phyloP scores from a whole-genome alignment of 2,797 vertebrate species.

The Apodemus agrarius region DNA sequence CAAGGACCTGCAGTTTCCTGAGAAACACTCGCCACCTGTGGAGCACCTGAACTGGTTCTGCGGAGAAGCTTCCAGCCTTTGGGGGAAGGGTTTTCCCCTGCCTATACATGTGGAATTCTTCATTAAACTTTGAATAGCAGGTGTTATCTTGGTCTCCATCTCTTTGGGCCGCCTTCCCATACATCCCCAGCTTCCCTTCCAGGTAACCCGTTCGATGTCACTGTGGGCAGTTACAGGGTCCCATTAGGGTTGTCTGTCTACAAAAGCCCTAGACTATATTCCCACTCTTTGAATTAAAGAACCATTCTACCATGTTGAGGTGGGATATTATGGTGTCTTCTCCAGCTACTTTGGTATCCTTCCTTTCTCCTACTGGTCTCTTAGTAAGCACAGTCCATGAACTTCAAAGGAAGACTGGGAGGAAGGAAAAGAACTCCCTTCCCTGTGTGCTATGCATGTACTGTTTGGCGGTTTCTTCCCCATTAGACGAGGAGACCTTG shows the following conservation, averaged over 20 bases:
- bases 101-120: too few species aligned
- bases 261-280: neutral
- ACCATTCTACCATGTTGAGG: neutral
- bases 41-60: too few species aligned
- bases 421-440: conserved; percentile 9
- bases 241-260: neutral
- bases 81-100: too few species aligned
- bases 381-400: conserved; percentile 13
- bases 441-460: neutral
- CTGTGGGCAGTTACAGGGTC: too few species aligned
- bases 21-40: too few species aligned
- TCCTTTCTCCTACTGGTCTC: neutral
- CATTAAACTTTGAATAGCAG: too few species aligned
- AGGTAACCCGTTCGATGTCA: too few species aligned
- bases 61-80: too few species aligned
- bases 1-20: too few species aligned
- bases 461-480: conserved; percentile 76
- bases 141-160: too few species aligned
- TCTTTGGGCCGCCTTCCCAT: too few species aligned
- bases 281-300: neutral
- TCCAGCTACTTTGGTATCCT: neutral
- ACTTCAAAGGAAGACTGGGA: conserved; percentile 43
- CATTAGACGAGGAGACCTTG: conserved; percentile 80
- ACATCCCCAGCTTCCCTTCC: too few species aligned
- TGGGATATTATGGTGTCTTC: neutral